Evolutionary conservation across 2,113 vertebrate species (phyloP).

Genomic region (Cyprinodon brontotheroides): DNA sequence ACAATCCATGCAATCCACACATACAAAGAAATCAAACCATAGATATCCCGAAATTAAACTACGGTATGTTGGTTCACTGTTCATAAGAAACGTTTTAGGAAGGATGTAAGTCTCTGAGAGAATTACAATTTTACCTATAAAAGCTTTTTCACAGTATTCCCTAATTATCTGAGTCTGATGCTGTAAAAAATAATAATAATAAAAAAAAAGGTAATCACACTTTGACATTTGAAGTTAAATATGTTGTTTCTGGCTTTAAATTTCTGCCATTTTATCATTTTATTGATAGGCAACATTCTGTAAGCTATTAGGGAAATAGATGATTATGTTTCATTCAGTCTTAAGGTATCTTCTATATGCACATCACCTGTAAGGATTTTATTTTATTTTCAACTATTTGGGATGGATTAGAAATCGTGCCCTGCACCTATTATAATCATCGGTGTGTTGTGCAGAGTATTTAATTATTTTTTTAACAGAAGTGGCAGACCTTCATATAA

Average conservation of each 20-base stretch:
- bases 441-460: not conserved
- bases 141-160: not conserved
- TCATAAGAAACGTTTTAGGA: too few species aligned
- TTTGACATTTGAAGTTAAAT: too few species aligned
- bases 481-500: slow-evolving; percentile 7
- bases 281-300: not conserved
- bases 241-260: not conserved
- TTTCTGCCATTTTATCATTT: not conserved
- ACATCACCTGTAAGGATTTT: not conserved
- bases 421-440: not conserved
- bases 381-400: not conserved
- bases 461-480: slow-evolving; percentile 19
- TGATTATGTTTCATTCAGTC: not conserved
- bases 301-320: not conserved
- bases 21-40: too few species aligned
- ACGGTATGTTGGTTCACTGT: too few species aligned
- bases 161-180: not conserved
- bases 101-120: not conserved
- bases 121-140: not conserved
- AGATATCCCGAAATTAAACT: too few species aligned
- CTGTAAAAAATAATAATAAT: not conserved
- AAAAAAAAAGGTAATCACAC: not conserved
- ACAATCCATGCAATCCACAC: too few species aligned
- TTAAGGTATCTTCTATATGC: not conserved
- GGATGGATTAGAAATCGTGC: not conserved